Evolutionary conservation across 2,113 vertebrate species (phyloP).

Genomic region (Leucopsar rothschildi): DNA sequence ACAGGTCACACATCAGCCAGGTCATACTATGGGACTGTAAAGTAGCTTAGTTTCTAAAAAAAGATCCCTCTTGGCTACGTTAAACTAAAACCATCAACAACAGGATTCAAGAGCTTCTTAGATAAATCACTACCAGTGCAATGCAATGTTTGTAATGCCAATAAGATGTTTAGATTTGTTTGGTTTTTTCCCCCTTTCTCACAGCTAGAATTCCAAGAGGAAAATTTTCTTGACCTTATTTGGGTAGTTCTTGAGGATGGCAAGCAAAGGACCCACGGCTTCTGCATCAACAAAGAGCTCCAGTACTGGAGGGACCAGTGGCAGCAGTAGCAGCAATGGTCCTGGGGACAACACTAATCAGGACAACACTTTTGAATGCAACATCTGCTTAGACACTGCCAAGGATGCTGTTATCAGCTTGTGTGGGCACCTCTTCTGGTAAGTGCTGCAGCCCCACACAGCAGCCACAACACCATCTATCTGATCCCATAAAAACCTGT

Average conservation of each 20-base stretch:
- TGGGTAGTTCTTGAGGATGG: constrained; percentile 74
- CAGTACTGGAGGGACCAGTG: constrained; percentile 77
- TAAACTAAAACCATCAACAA: constrained; percentile 16
- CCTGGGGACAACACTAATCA: constrained; percentile 80
- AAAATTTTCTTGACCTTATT: background rate
- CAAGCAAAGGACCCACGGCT: constrained; percentile 79
- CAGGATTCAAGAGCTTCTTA: background rate
- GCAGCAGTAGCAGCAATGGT: constrained; percentile 74
- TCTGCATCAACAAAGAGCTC: constrained; percentile 79
- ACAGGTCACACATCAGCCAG: background rate
- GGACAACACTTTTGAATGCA: constrained; percentile 98
- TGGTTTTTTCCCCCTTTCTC: background rate
- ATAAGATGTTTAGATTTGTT: background rate
- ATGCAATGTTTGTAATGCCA: background rate
- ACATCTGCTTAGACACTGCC: constrained; percentile 97
- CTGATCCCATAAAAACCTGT: background rate
- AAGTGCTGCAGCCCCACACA: background rate
- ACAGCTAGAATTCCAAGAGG: constrained; percentile 35
- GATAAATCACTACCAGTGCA: background rate
- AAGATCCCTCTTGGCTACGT: background rate
- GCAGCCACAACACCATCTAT: background rate
- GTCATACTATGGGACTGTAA: background rate
- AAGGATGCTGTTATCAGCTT: constrained; percentile 98
- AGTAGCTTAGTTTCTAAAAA: constrained; percentile 50
- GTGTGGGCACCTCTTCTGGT: constrained; percentile 98